A percentile compares a stretch with the other conserved stretches of the same genome.
Evolutionary conservation across 2,797 vertebrate species (phyloP).

Genomic region (Tokudaia muenninki): DNA sequence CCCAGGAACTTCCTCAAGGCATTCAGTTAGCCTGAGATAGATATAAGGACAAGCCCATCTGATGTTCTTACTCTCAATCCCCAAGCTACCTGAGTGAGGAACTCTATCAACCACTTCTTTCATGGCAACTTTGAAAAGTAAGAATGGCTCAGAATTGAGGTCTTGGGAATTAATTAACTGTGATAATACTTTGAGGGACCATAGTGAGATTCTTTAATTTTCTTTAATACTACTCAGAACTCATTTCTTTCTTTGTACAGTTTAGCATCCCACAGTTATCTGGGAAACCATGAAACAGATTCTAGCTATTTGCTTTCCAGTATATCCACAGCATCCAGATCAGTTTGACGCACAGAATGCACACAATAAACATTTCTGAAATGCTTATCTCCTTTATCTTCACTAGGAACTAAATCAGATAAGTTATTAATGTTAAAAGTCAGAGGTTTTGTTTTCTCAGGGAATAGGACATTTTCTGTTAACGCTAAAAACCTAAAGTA

Average conservation of each 20-base stretch:
- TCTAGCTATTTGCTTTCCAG: neutral
- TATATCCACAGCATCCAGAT: neutral
- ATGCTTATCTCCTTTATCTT: neutral
- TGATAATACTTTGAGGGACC: neutral
- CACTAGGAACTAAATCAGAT: constrained; percentile 1
- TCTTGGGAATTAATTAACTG: neutral
- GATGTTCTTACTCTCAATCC: neutral
- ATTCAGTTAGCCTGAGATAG: neutral
- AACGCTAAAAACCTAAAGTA: constrained; percentile 23
- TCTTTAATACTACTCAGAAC: neutral
- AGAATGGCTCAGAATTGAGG: neutral
- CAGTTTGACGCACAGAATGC: neutral
- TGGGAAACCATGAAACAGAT: neutral
- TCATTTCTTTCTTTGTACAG: neutral
- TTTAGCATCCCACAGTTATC: neutral
- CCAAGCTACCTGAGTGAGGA: neutral
- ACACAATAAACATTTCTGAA: neutral
- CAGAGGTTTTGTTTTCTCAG: constrained; percentile 29
- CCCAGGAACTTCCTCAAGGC: neutral
- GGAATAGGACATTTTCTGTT: neutral
- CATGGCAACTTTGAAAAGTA: constrained; percentile 37
- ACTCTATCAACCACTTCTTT: neutral
- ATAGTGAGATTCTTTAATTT: neutral
- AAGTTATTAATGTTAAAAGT: neutral
- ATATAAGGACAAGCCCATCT: neutral